These are phyloP conservation scores for Nephila pilipes DNA, from an alignment of 1,140 invertebrate species.

Conservation along the genomic window DNA sequence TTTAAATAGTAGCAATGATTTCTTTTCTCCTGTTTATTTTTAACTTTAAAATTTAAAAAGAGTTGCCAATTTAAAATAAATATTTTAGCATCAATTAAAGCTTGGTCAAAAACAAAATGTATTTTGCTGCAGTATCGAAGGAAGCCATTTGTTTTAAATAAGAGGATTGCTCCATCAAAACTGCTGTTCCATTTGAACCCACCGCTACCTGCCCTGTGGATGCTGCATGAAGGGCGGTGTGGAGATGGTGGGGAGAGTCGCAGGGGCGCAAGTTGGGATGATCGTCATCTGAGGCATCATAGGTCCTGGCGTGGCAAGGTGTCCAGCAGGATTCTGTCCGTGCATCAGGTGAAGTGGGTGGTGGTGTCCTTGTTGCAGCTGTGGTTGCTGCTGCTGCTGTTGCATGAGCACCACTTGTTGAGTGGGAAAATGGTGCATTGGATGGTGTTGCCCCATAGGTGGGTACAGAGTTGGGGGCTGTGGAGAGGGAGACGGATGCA, in stretches of 20 bases:
- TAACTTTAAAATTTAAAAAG: too few species aligned
- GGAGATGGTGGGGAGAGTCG: slow-evolving; percentile 10
- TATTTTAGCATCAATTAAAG: too few species aligned
- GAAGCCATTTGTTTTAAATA: too few species aligned
- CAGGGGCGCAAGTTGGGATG: slow-evolving; percentile 65
- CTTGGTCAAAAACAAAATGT: too few species aligned
- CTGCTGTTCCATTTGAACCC: neutral
- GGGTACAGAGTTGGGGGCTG: slow-evolving; percentile 37
- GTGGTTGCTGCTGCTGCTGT: slow-evolving; percentile 41
- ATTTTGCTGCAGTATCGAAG: too few species aligned
- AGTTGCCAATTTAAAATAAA: too few species aligned
- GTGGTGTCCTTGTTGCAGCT: neutral
- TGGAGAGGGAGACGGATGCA: slow-evolving; percentile 66
- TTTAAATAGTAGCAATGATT: too few species aligned
- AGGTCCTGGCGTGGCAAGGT: neutral
- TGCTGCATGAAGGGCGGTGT: slow-evolving; percentile 63
- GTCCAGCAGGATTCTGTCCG: slow-evolving; percentile 65
- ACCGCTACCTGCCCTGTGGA: slow-evolving; percentile 48
- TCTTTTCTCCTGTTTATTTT: too few species aligned
- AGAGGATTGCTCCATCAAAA: too few species aligned
- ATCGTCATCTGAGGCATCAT: slow-evolving; percentile 60
- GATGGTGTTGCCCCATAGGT: slow-evolving; percentile 1
- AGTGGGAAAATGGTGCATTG: slow-evolving; percentile 23
- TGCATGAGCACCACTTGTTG: slow-evolving; percentile 76
- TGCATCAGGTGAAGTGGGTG: slow-evolving; percentile 72